Percentiles rank a stretch among this genome's conserved stretches.
These are phyloP conservation scores for Trematomus loennbergii DNA, from an alignment of 2,113 vertebrate species.

Conservation along the genomic window DNA sequence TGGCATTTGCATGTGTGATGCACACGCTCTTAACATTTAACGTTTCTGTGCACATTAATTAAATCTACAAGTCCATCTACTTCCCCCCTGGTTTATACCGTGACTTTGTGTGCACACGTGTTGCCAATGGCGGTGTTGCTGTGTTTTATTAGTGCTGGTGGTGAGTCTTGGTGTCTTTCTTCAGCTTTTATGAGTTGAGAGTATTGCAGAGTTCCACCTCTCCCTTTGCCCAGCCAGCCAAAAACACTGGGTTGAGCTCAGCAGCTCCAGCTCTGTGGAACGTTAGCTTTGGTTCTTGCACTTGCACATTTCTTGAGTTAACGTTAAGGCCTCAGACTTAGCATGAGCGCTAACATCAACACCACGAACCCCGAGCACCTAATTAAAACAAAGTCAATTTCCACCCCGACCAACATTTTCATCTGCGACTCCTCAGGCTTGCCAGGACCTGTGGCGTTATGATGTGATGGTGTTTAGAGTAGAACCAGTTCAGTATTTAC, in stretches of 20 bases:
- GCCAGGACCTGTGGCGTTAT: slow-evolving; percentile 3
- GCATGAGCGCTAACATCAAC: slow-evolving; percentile 56
- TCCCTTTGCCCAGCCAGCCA: slow-evolving; percentile 27
- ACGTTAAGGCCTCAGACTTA: slow-evolving; percentile 62
- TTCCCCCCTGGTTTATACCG: not conserved
- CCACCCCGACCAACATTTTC: slow-evolving; percentile 42
- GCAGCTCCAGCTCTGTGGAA: slow-evolving; percentile 61
- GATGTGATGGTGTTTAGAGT: slow-evolving; percentile 1
- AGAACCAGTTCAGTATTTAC: slow-evolving; percentile 11
- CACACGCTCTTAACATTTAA: not conserved
- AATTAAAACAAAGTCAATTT: slow-evolving; percentile 63
- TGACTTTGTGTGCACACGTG: too few relatives aligned
- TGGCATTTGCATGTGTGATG: not conserved
- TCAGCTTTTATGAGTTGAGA: slow-evolving; percentile 38
- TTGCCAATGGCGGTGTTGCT: not conserved
- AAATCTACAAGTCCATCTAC: too few relatives aligned
- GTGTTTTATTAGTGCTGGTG: slow-evolving; percentile 6
- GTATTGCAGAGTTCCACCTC: slow-evolving; percentile 34
- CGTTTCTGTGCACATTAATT: not conserved
- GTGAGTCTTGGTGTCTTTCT: slow-evolving; percentile 27
- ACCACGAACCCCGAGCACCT: slow-evolving; percentile 36
- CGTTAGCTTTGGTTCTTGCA: slow-evolving; percentile 65
- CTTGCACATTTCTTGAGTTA: slow-evolving; percentile 65
- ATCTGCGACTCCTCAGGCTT: slow-evolving; percentile 31
- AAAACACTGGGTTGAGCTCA: slow-evolving; percentile 60